phyloP scores from a whole-genome alignment of 2,888 invertebrate genomes.

The Patella ulyssiponensis region DNA sequence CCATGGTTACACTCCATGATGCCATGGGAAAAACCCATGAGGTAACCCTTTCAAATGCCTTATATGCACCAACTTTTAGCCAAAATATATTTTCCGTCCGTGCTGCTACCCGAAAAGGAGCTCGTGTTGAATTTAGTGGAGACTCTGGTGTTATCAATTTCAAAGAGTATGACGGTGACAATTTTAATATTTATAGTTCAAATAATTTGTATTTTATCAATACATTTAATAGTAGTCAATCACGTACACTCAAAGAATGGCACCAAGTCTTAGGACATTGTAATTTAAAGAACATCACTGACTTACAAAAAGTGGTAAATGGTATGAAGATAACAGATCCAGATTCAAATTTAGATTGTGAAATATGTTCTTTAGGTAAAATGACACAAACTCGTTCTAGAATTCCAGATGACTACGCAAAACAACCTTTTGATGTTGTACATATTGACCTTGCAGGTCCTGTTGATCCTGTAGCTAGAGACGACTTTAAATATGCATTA shows the following conservation, averaged over 20 bases:
- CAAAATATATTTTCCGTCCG: slow-evolving; percentile 39
- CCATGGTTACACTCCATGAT: no score
- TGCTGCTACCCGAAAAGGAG: slow-evolving; percentile 34
- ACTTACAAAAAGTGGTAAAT: slow-evolving; percentile 31
- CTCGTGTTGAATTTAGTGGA: slow-evolving; percentile 23
- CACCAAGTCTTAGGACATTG: slow-evolving; percentile 34
- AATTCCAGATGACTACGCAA: background rate
- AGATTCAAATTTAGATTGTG: slow-evolving; percentile 22
- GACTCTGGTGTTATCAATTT: background rate
- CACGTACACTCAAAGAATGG: slow-evolving; percentile 22
- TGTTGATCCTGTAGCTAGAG: slow-evolving; percentile 26
- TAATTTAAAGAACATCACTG: slow-evolving; percentile 29
- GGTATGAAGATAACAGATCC: slow-evolving; percentile 29
- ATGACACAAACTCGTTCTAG: background rate
- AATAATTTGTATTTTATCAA: slow-evolving; percentile 5
- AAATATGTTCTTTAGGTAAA: slow-evolving; percentile 21
- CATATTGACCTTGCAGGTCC: slow-evolving; percentile 33
- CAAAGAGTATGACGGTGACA: background rate
- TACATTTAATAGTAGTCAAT: background rate
- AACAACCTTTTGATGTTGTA: slow-evolving; percentile 11
- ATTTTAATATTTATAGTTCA: background rate
- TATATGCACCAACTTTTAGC: slow-evolving; percentile 32
- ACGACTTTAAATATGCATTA: slow-evolving; percentile 34
- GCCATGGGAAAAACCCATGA: slow-evolving; percentile 13
- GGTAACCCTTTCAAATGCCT: slow-evolving; percentile 18